Percentiles rank a stretch among this genome's conserved stretches.
phyloP scores from a whole-genome alignment of 2,113 vertebrate genomes.

The Pangasianodon hypophthalmus region DNA sequence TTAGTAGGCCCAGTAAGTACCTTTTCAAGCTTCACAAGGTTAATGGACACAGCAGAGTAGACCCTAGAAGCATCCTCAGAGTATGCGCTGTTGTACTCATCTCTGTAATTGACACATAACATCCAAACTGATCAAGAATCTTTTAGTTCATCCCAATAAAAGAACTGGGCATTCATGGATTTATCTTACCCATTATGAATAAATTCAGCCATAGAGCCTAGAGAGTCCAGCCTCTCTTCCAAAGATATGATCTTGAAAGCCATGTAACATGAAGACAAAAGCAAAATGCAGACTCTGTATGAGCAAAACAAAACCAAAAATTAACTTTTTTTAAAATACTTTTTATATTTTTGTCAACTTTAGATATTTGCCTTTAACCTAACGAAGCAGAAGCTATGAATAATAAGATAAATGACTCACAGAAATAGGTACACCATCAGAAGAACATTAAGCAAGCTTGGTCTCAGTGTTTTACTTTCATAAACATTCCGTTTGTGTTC shows the following conservation, averaged over 20 bases:
- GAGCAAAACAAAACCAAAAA: conserved; percentile 13
- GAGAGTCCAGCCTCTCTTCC: conserved; percentile 81
- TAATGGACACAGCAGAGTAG: conserved; percentile 83
- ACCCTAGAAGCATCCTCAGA: conserved; percentile 74
- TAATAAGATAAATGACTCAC: conserved; percentile 76
- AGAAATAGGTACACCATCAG: conserved; percentile 85
- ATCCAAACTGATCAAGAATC: neutral
- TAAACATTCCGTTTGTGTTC: conserved; percentile 58
- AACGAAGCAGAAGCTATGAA: neutral
- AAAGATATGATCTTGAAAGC: conserved; percentile 83
- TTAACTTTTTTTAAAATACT: neutral
- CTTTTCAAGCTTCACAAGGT: conserved; percentile 90
- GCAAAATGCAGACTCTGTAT: conserved; percentile 82
- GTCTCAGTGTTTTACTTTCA: conserved; percentile 70
- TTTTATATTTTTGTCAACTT: neutral
- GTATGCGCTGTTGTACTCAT: conserved; percentile 30
- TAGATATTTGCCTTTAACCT: neutral
- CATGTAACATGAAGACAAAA: conserved; percentile 90
- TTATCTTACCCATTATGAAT: conserved; percentile 77
- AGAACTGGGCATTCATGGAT: neutral
- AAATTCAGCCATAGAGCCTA: conserved; percentile 75
- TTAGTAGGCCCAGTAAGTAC: conserved; percentile 62
- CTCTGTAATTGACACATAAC: conserved; percentile 37
- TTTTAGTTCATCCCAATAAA: neutral
- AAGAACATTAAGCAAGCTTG: conserved; percentile 78